Evolutionary conservation across 1,140 invertebrate genomes (phyloP), one percentile per base, ranked within the genome.

Genomic region (Drosophila bifasciata): DNA sequence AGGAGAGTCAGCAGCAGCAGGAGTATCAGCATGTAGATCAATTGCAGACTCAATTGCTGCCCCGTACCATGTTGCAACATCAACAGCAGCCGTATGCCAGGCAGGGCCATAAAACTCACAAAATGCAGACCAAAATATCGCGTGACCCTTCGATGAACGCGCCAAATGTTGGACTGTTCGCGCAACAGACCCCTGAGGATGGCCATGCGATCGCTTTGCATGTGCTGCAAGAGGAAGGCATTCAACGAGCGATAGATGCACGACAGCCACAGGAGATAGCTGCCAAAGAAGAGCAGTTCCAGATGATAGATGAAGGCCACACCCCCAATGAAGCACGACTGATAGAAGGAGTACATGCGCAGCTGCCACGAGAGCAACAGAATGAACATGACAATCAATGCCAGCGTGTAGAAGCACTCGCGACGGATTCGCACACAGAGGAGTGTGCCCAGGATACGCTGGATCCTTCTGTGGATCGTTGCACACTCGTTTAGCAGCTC

Each of bases 211-310:
- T 67, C 51, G 49, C 69, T 60, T 45, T 9, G 23, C 75, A 83
- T 75, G 19, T 79, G 74, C 19, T 45, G 41, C 2, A 7, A 28
- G 3, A 83, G 51, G 6, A 83, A 83, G 11, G n/a, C 41, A n/a
- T 79, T 75, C 1, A 84, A 19, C 1, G 79, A 64, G 0, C 79
- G 57, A 19, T 70, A 79, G 8, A 83, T 61, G 49, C 79, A 70
- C n/a, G 32, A 60, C 45, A 83, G 45, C 79, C 79, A 83, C 5
- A 84, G 56, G 0, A 83, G 40, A 41, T 84, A 79, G 45, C 84
- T 84, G 39, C 75, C 79, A 55, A 70, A 66, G 5, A 84, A 83
- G 3, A 83, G 41, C 41, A 84, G 25, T 5, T 62, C 63, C 60
- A 83, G 21, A 15, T 84, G 45, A n/a, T 83, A 84, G 25, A 70